Percentiles rank a stretch among this genome's conserved stretches.
Conservation (phyloP, 2,888 invertebrate genomes). For the Cheiracanthium punctorium region DNA sequence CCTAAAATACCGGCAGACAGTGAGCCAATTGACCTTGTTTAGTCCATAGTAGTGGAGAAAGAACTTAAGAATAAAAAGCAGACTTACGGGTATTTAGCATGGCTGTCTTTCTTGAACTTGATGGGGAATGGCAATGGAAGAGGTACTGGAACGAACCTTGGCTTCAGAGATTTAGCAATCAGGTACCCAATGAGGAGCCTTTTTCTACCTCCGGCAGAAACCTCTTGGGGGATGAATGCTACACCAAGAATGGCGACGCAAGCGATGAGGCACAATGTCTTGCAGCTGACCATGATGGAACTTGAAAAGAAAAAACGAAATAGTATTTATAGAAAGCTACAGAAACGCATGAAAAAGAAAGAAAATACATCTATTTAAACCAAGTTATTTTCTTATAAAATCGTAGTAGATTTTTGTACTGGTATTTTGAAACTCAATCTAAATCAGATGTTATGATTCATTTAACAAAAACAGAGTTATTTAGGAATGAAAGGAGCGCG, state of each 20-base stretch:
- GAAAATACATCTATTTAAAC: too few relatives aligned
- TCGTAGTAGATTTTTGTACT: too few relatives aligned
- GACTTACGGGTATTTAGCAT: constrained; percentile 65
- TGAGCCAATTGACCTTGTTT: too few relatives aligned
- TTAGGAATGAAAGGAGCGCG: too few relatives aligned
- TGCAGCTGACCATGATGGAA: constrained; percentile 48
- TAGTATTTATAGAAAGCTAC: too few relatives aligned
- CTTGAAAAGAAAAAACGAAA: constrained; percentile 3
- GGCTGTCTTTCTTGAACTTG: constrained; percentile 62
- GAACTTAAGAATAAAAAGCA: not conserved
- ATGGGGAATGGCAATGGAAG: constrained; percentile 57
- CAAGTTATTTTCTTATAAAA: too few relatives aligned
- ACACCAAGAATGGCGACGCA: constrained; percentile 33
- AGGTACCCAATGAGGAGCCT: constrained; percentile 43
- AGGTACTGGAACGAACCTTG: constrained; percentile 58
- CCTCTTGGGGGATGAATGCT: constrained; percentile 35
- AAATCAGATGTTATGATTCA: too few relatives aligned
- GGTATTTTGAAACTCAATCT: too few relatives aligned
- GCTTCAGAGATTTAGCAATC: constrained; percentile 57
- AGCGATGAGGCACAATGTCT: constrained; percentile 32
- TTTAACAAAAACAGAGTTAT: too few relatives aligned
- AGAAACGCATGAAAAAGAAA: too few relatives aligned
- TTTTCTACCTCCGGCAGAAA: constrained; percentile 40
- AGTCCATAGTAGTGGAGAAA: too few relatives aligned
- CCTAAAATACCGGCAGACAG: too few relatives aligned